Conservation (phyloP, 2,888 invertebrate species). For the Drosophila affinis region DNA sequence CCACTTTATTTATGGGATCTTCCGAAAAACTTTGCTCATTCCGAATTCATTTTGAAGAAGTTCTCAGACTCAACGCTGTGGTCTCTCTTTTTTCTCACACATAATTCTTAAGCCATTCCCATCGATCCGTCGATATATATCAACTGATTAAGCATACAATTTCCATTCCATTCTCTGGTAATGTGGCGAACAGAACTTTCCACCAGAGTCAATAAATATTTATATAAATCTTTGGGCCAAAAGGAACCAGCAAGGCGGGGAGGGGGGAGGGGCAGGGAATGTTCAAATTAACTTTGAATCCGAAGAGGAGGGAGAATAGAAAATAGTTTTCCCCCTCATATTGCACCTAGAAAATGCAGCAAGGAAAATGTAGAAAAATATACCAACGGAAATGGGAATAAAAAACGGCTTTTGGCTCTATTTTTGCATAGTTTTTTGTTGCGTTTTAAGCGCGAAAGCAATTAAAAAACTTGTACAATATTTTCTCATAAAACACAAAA, state of each 20-base stretch:
- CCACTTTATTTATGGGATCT: conserved; percentile 47
- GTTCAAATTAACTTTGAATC: neutral
- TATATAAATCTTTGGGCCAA: conserved; percentile 35
- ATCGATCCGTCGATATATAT: neutral
- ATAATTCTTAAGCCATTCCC: conserved; percentile 62
- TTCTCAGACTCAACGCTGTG: conserved; percentile 32
- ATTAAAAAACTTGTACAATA: conserved; percentile 71
- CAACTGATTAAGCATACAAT: conserved; percentile 68
- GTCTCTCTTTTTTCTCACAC: conserved; percentile 55
- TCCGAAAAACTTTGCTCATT: conserved; percentile 48
- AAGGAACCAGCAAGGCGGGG: neutral
- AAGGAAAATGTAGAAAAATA: neutral
- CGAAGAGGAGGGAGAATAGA: neutral
- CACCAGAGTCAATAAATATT: conserved; percentile 64
- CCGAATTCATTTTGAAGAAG: neutral
- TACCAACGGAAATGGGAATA: neutral
- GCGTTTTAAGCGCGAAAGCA: conserved; percentile 58
- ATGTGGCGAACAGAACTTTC: neutral
- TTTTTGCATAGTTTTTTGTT: conserved; percentile 39
- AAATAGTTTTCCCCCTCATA: neutral
- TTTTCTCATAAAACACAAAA: conserved; percentile 72
- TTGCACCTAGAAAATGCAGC: neutral
- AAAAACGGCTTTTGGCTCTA: conserved; percentile 1
- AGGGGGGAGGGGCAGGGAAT: neutral
- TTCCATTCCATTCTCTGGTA: conserved; percentile 15